Base-by-base conservation (phyloP, 1,140 invertebrate genomes). In the Aethina tumida region DNA sequence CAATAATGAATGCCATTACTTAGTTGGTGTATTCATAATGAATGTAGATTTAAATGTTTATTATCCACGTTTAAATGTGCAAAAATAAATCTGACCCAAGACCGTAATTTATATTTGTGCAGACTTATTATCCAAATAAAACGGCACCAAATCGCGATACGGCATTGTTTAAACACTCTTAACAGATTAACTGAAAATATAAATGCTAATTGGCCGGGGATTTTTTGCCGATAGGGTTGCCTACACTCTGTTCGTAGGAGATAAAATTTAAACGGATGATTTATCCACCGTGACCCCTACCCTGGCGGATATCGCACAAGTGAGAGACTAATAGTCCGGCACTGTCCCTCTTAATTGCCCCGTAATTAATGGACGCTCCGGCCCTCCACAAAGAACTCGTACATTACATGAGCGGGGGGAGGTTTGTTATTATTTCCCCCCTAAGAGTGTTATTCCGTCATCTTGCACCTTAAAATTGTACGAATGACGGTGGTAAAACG, bases 301-400 rank as follows among this genome's bases (percentile, higher is more conserved):
- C n/a, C n/a, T 32, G 28, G 10, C 12, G 29, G 24, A 10, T 27
- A 22, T 22, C 37, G n/a, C 35, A 17, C 24, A 13, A n/a, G 4
- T 4, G 28, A 39, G 27, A 31, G 26, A 39, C 29, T 16, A 28
- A 21, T 28, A 19, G 14, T 13, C 35, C 8, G 21, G 26, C 17
- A 32, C 21, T 41, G 33, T 29, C 33, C 33, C 25, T 35, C 33
- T 39, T 39, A 39, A 29, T 35, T 35, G 25, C 33, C 40, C 6
- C 22, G 33, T 41, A 39, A 39, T 41, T 34, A 31, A 41, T 35
- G 18, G 39, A 30, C 40, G 32, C 24, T 22, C 18, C 36, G 35
- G 32, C 40, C 26, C 33, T 26, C 33, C 40, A 35, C 40, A 36
- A 42, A 42, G 40, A 42, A 42, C 36, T 42, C 25, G 36, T 42